Evolutionary conservation across 2,113 vertebrate genomes (phyloP).

Genomic region (Anolis sagrei): DNA sequence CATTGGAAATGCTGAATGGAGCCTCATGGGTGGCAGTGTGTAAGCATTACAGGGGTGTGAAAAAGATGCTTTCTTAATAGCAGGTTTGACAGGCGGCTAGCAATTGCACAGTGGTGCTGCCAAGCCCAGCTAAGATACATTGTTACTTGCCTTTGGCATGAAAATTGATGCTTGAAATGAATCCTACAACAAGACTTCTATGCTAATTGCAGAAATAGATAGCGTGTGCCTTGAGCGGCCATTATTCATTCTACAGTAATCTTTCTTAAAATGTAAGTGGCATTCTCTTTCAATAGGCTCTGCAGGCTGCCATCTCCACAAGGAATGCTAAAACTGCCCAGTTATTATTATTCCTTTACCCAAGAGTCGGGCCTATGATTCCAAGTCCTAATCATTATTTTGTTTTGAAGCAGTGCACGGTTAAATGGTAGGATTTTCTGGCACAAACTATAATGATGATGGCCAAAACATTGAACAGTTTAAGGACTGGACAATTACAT

Average conservation of each 20-base stretch:
- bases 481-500: neutral
- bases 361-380: conserved; percentile 43
- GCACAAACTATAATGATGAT: neutral
- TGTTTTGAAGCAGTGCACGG: conserved; percentile 15
- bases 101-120: conserved; percentile 15
- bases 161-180: conserved; percentile 66
- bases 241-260: conserved; percentile 67
- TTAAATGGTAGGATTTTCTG: neutral
- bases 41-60: conserved; percentile 39
- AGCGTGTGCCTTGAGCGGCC: conserved; percentile 57
- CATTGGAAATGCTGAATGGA: conserved; percentile 17
- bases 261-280: conserved; percentile 64
- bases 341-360: neutral
- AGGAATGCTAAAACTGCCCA: conserved; percentile 50
- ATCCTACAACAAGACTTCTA: conserved; percentile 61
- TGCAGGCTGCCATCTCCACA: conserved; percentile 48
- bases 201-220: conserved; percentile 73
- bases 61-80: conserved; percentile 18
- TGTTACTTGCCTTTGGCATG: conserved; percentile 51
- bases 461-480: neutral
- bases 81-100: conserved; percentile 48
- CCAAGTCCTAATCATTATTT: conserved; percentile 40
- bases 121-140: conserved; percentile 36
- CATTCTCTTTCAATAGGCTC: conserved; percentile 52
- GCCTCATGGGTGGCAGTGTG: conserved; percentile 18